Base-by-base conservation (phyloP, 2,888 invertebrate genomes). In the Polyommatus iphigenia region DNA sequence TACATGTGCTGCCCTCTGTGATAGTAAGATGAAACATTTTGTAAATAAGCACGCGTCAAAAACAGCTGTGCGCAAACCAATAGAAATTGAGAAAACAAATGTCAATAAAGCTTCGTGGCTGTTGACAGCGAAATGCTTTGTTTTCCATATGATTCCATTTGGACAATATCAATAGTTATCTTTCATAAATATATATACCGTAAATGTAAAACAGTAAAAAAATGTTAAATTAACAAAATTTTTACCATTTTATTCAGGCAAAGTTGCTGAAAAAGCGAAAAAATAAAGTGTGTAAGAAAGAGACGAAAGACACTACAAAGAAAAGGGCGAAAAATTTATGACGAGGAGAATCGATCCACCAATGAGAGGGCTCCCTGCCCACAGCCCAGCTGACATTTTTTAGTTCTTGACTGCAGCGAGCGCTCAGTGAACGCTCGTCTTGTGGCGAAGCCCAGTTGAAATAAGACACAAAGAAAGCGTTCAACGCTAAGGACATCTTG, bases 321-420 rank as follows among this genome's bases (percentile, higher is more conserved):
- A 32, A 57, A 59, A 57, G 57, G 76, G 78, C n/a, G 78, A 79
- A 83, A 82, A 84, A 83, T 87, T 85, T 81, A 82, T 84, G 87
- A 88, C 90, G 88, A 87, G 85, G 86, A 83, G 82, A 88, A 94
- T 94, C 93, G 93, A 94, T 94, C 91, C 87, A 90, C 94, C 93
- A 94, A 94, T 94, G 89, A 86, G 90, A 90, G 88, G 85, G 83
- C 79, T 84, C 86, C 84, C 84, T 83, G 82, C 87, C 87, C 94
- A 94, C 84, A 83, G 82, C 87, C 87, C 94, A 94, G 94, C 94
- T 94, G 94, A 93, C 90, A 90, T 89, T 83, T 83, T 85, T 85
- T 86, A 93, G 93, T 94, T 86, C 87, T 87, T 85, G 89, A 86
- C 85, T 85, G 84, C 83, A 85, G 89, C 89, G 90, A 83, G 88